Conservation (phyloP, 2,888 invertebrate genomes). For the Neelides folsomi region DNA sequence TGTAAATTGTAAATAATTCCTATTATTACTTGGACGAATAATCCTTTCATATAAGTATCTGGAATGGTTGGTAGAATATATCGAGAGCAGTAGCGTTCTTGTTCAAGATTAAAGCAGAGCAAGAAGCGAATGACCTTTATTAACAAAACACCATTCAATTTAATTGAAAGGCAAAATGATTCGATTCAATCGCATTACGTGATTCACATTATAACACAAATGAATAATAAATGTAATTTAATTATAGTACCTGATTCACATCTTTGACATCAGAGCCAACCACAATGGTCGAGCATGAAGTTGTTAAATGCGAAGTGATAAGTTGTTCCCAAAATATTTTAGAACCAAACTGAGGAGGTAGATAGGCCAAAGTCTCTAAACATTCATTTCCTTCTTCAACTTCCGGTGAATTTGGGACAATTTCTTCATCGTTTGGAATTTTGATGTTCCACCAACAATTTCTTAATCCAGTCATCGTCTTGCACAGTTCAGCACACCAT, state of each 20-base stretch:
- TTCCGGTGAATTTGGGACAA: too few relatives aligned
- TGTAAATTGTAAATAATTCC: neutral
- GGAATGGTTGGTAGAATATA: slow-evolving; percentile 27
- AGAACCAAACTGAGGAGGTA: slow-evolving; percentile 16
- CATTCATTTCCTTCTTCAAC: neutral
- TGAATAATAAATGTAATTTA: neutral
- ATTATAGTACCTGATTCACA: slow-evolving; percentile 26
- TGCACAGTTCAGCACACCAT: slow-evolving; percentile 32
- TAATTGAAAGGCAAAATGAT: neutral
- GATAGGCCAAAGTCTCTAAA: slow-evolving; percentile 9
- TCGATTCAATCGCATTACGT: neutral
- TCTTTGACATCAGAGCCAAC: slow-evolving; percentile 24
- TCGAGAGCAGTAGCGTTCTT: slow-evolving; percentile 31
- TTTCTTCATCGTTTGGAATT: neutral
- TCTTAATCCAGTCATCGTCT: slow-evolving; percentile 27
- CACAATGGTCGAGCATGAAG: slow-evolving; percentile 26
- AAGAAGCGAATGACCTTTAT: slow-evolving; percentile 30
- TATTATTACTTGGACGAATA: slow-evolving; percentile 25
- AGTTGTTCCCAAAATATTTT: slow-evolving; percentile 19
- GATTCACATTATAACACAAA: neutral
- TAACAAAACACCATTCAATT: slow-evolving; percentile 1
- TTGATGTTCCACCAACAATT: slow-evolving; percentile 20
- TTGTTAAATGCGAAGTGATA: slow-evolving; percentile 26
- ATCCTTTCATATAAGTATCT: slow-evolving; percentile 33
- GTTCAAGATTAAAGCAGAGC: slow-evolving; percentile 25